Conservation (phyloP, 2,797 vertebrate species). For the Florisuga fusca region DNA sequence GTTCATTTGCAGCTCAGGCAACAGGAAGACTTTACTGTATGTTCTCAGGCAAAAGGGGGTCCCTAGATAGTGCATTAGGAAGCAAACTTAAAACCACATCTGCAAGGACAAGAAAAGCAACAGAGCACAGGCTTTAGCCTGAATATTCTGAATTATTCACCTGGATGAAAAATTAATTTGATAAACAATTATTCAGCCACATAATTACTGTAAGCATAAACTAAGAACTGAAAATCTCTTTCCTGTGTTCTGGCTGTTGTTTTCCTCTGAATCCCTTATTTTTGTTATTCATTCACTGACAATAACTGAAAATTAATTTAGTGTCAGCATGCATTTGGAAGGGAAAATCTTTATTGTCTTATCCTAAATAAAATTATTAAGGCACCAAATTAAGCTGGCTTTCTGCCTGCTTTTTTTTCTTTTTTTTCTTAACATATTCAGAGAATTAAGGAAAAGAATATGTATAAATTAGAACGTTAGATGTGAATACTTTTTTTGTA, state of each 20-base stretch:
- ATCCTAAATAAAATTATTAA: background rate
- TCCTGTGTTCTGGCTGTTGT: background rate
- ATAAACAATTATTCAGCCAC: background rate
- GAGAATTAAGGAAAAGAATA: background rate
- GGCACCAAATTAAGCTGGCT: background rate
- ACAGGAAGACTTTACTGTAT: background rate
- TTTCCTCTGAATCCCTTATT: background rate
- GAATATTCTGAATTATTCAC: background rate
- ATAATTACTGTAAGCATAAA: background rate
- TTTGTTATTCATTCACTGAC: background rate
- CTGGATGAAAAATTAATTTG: background rate
- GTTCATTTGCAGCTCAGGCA: background rate
- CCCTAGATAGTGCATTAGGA: background rate
- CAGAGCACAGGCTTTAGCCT: background rate
- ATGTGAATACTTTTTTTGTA: background rate
- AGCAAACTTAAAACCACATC: background rate
- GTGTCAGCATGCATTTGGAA: background rate
- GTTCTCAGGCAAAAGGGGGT: background rate
- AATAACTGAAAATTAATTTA: background rate
- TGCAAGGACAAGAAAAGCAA: background rate
- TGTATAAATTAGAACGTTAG: background rate
- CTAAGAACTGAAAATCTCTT: background rate
- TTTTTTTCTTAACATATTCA: background rate
- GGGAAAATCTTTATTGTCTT: background rate
- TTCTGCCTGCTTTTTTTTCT: background rate